Conservation (phyloP, 2,797 vertebrate genomes). For the Myoxocephalus aenaeus region DNA sequence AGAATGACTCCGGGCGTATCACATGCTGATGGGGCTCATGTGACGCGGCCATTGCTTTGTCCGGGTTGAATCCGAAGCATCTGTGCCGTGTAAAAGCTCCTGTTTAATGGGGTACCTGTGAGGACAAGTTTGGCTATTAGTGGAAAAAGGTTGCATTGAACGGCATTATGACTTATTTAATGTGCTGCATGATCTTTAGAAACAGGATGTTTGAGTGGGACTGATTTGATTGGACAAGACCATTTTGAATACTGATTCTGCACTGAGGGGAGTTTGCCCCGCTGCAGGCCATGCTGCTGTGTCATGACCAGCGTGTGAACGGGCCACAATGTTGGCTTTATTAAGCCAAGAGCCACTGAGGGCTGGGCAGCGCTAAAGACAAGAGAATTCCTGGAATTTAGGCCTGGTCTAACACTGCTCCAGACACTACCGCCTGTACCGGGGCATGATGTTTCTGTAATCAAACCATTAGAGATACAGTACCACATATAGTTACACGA, state of each 20-base stretch:
- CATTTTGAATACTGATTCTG: neutral
- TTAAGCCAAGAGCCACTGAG: constrained; percentile 69
- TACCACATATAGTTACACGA: neutral
- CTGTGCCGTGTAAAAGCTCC: neutral
- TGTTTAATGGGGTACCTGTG: neutral
- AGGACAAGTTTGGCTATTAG: neutral
- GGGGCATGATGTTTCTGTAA: neutral
- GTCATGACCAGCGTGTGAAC: constrained; percentile 68
- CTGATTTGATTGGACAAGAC: neutral
- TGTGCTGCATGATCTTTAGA: neutral
- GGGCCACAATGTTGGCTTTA: constrained; percentile 68
- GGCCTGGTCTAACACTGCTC: constrained; percentile 9
- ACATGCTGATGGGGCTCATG: constrained; percentile 26
- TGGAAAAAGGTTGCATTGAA: neutral
- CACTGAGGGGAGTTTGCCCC: neutral
- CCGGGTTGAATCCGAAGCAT: neutral
- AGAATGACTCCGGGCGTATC: constrained; percentile 26
- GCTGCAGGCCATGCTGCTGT: constrained; percentile 21
- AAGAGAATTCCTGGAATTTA: constrained; percentile 76
- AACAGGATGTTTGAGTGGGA: neutral
- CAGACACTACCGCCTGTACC: neutral
- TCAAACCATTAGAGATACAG: neutral
- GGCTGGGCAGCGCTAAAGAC: constrained; percentile 32
- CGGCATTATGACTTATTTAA: neutral
- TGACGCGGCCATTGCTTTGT: neutral